Conservation (phyloP, 2,888 invertebrate genomes). For the Mesochorus sp. region DNA sequence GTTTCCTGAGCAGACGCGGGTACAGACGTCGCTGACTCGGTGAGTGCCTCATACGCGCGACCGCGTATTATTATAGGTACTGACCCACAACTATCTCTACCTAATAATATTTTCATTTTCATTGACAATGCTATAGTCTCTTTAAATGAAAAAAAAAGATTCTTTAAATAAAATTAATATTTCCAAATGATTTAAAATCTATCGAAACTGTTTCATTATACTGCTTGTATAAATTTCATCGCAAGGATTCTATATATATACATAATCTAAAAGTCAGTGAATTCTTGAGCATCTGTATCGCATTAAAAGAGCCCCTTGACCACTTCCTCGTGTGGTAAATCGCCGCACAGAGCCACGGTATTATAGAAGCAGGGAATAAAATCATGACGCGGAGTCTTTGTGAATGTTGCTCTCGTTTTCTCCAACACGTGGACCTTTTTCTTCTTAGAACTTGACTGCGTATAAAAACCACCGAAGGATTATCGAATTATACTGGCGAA, state of each 20-base stretch:
- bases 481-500: constrained; percentile 57
- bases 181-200: too few species aligned
- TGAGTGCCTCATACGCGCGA: constrained; percentile 42
- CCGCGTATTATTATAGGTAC: not conserved
- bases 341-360: not conserved
- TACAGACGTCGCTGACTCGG: constrained; percentile 64
- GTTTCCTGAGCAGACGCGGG: constrained; percentile 77
- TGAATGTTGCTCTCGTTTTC: not conserved
- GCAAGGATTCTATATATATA: too few species aligned
- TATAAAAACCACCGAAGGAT: constrained; percentile 39
- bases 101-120: not conserved
- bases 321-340: constrained; percentile 57
- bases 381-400: not conserved
- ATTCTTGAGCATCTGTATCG: constrained; percentile 57
- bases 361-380: not conserved
- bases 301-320: constrained; percentile 47
- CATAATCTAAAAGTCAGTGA: not conserved
- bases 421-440: constrained; percentile 32
- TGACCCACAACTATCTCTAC: constrained; percentile 25
- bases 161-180: too few species aligned
- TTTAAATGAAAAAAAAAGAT: too few species aligned
- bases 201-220: too few species aligned
- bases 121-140: too few species aligned
- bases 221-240: too few species aligned
- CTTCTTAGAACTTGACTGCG: constrained; percentile 45